Conservation (phyloP, 1,140 invertebrate species). For the Drosophila orena region DNA sequence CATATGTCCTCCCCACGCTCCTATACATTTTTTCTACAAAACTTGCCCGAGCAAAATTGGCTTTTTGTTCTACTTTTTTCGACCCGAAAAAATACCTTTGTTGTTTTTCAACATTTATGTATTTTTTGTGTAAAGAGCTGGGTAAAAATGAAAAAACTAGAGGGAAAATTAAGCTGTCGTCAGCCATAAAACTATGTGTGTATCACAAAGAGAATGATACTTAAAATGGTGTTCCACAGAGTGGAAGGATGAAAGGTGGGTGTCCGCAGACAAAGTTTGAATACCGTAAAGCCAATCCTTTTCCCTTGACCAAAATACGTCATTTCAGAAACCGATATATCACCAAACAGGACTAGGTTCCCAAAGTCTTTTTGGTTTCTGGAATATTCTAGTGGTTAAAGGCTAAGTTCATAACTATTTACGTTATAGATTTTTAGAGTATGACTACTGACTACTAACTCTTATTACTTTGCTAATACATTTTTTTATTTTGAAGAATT, state of each 20-base stretch:
- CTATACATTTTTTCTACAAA: neutral
- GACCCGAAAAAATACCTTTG: slow-evolving; percentile 36
- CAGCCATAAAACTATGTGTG: slow-evolving; percentile 65
- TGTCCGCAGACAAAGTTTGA: slow-evolving; percentile 24
- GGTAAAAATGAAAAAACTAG: slow-evolving; percentile 54
- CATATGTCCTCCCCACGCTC: slow-evolving; percentile 9
- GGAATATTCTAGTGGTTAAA: no score
- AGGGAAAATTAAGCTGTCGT: slow-evolving; percentile 69
- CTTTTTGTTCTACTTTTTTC: slow-evolving; percentile 62
- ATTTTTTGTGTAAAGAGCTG: slow-evolving; percentile 39
- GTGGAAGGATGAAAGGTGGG: slow-evolving; percentile 4
- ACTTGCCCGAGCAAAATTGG: slow-evolving; percentile 40
- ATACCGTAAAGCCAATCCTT: slow-evolving; percentile 35
- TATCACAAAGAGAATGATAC: slow-evolving; percentile 58
- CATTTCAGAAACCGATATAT: slow-evolving; percentile 6
- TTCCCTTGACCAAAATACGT: slow-evolving; percentile 21
- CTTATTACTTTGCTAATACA: no score
- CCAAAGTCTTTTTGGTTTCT: no score
- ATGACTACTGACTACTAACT: no score
- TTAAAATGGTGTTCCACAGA: slow-evolving; percentile 32
- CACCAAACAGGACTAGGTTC: neutral
- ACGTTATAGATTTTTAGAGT: no score
- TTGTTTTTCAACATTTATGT: slow-evolving; percentile 51
- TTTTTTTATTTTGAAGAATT: no score
- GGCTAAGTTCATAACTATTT: no score